Conservation (phyloP, 2,888 invertebrate species). For the Yponomeuta malinellus region DNA sequence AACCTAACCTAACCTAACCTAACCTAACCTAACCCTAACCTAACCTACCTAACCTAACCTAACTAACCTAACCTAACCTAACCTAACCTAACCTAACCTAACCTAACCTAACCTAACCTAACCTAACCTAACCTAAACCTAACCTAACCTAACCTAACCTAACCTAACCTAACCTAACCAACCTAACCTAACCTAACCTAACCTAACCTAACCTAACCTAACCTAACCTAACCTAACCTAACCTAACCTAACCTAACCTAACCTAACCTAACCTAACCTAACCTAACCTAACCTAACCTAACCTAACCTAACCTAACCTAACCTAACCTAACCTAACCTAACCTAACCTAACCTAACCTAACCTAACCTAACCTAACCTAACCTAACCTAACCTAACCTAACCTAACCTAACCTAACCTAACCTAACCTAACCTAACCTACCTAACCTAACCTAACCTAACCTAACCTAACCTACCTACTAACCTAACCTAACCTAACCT, state of each 20-base stretch:
- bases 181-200: conserved; percentile 27
- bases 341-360: conserved; percentile 29
- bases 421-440: conserved; percentile 27
- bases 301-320: conserved; percentile 20
- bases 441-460: conserved; percentile 25
- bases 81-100: conserved; percentile 28
- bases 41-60: conserved; percentile 21
- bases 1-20: conserved; percentile 20
- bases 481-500: conserved; percentile 23
- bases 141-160: conserved; percentile 18
- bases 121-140: conserved; percentile 24
- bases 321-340: conserved; percentile 32
- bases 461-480: conserved; percentile 25
- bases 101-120: conserved; percentile 26
- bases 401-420: conserved; percentile 26
- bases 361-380: conserved; percentile 23
- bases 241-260: conserved; percentile 24
- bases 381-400: conserved; percentile 28
- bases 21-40: conserved; percentile 24
- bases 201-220: conserved; percentile 19
- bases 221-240: conserved; percentile 22
- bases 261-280: conserved; percentile 30
- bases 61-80: conserved; percentile 27
- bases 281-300: conserved; percentile 14
- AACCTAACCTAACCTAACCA: conserved; percentile 28